Percentiles rank a stretch among this genome's conserved stretches.
phyloP scores from a whole-genome alignment of 2,113 vertebrate species.

The Corythoichthys haematopterus region DNA sequence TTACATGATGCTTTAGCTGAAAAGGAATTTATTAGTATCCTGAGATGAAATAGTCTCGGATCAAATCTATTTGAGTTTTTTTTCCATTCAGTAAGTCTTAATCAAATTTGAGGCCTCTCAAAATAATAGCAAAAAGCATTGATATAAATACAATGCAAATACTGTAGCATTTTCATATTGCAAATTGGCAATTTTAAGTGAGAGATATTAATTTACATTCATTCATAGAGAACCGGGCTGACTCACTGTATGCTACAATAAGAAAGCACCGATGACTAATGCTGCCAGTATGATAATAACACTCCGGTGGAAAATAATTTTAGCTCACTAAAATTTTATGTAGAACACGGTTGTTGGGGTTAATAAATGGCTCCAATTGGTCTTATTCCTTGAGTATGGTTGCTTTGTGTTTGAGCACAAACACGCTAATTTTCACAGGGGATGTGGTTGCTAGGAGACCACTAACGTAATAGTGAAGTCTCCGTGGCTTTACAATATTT shows the following conservation, averaged over 20 bases:
- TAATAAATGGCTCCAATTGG: slow-evolving; percentile 26
- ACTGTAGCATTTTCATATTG: neutral
- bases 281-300: slow-evolving; percentile 35
- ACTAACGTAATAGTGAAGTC: slow-evolving; percentile 5
- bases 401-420: slow-evolving; percentile 17
- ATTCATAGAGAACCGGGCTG: slow-evolving; percentile 20
- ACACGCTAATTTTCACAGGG: neutral
- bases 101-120: no score
- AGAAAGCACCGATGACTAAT: slow-evolving; percentile 27
- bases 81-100: no score
- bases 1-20: neutral
- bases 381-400: slow-evolving; percentile 5
- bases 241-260: slow-evolving; percentile 27
- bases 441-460: slow-evolving; percentile 26
- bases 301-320: slow-evolving; percentile 41
- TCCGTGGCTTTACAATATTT: slow-evolving; percentile 14
- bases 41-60: neutral
- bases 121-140: no score
- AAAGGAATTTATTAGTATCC: neutral
- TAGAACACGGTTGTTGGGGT: slow-evolving; percentile 34
- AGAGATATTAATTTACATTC: slow-evolving; percentile 8
- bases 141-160: no score
- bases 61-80: neutral
- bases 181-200: slow-evolving; percentile 5
- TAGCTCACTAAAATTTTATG: slow-evolving; percentile 18